phyloP scores from a whole-genome alignment of 2,113 vertebrate genomes.

The Cepphus grylle region DNA sequence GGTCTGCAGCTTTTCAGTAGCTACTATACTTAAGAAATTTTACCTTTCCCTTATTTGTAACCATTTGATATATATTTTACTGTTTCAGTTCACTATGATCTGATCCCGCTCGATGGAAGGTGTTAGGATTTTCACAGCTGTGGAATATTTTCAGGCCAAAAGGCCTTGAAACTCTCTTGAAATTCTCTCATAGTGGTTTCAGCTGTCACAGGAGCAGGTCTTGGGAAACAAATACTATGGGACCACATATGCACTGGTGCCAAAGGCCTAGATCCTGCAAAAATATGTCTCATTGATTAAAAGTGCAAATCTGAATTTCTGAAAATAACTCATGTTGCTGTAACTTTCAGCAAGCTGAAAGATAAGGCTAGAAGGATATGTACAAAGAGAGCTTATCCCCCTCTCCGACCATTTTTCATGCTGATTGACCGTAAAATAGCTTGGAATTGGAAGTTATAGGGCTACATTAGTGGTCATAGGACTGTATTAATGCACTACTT shows the following conservation, averaged over 20 bases:
- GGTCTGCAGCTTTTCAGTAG: neutral
- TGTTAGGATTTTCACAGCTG: neutral
- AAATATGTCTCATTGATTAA: neutral
- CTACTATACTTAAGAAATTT: neutral
- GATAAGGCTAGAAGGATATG: neutral
- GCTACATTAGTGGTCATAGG: neutral
- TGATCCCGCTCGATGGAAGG: neutral
- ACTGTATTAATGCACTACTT: neutral
- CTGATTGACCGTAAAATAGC: neutral
- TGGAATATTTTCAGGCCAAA: neutral
- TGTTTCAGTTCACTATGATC: neutral
- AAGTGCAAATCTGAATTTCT: neutral
- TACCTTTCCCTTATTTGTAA: neutral
- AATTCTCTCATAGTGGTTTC: neutral
- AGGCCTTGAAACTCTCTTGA: neutral
- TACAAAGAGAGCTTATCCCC: neutral
- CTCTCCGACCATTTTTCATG: neutral
- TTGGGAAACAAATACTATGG: neutral
- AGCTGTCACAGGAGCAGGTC: neutral
- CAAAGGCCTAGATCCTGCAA: neutral
- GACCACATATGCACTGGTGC: fast-evolving
- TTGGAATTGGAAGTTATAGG: neutral
- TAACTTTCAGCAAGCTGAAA: neutral
- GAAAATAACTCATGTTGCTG: neutral
- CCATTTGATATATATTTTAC: neutral